phyloP scores from a whole-genome alignment of 2,888 invertebrate species.

The Hartigia nigra region DNA sequence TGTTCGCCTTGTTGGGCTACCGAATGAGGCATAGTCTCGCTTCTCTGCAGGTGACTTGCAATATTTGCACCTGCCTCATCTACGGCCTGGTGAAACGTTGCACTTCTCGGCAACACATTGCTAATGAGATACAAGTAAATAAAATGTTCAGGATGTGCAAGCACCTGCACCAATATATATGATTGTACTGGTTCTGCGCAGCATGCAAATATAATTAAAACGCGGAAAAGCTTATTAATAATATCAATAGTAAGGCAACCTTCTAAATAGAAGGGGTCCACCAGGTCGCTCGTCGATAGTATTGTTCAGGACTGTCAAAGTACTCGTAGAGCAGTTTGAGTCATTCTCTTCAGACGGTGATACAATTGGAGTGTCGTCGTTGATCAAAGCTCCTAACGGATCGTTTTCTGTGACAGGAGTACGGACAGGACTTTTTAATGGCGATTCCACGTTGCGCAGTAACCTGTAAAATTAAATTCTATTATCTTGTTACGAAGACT shows the following conservation, averaged over 20 bases:
- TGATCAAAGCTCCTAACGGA: constrained; percentile 84
- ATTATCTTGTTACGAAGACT: neutral
- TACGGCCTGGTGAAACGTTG: constrained; percentile 64
- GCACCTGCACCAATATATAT: neutral
- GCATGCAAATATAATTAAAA: neutral
- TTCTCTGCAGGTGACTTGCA: constrained; percentile 57
- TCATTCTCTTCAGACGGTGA: constrained; percentile 64
- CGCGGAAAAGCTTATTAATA: neutral
- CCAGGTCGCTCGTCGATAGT: constrained; percentile 58
- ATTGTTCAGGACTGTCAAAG: constrained; percentile 61
- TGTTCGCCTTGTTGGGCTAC: constrained; percentile 61
- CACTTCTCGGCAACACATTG: constrained; percentile 61
- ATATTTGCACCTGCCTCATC: constrained; percentile 53
- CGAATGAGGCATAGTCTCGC: constrained; percentile 63
- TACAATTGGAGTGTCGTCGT: constrained; percentile 63
- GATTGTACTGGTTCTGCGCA: neutral
- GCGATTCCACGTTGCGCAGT: constrained; percentile 55
- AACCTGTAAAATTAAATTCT: constrained; percentile 38
- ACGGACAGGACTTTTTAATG: constrained; percentile 67
- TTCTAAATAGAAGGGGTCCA: constrained; percentile 62
- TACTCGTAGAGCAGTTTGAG: constrained; percentile 64
- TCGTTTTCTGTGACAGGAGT: constrained; percentile 93
- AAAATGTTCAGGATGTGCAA: neutral
- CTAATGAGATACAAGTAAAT: constrained; percentile 29
- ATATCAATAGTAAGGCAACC: constrained; percentile 34